Evolutionary conservation across 2,888 invertebrate genomes (phyloP).

Genomic region (Aspidiotus rigidus): DNA sequence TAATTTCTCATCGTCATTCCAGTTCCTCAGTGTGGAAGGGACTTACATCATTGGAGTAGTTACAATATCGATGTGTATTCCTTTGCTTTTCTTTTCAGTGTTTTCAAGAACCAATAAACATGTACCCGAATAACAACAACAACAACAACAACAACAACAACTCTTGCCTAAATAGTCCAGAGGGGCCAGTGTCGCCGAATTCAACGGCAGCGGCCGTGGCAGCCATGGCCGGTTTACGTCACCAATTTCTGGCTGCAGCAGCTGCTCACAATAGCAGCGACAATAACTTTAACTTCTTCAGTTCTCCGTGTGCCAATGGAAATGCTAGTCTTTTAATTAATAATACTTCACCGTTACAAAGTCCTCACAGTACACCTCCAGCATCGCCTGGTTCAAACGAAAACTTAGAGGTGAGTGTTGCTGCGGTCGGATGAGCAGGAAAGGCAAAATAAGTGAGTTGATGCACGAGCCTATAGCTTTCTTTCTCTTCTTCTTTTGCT

Average conservation of each 20-base stretch:
- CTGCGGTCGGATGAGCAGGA: slow-evolving; percentile 16
- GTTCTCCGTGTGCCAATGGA: slow-evolving; percentile 35
- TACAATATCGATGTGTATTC: too few species aligned
- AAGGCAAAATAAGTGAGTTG: slow-evolving; percentile 20
- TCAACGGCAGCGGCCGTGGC: slow-evolving; percentile 70
- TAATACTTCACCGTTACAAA: slow-evolving; percentile 36
- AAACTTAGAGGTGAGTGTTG: slow-evolving; percentile 39
- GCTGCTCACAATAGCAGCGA: slow-evolving; percentile 37
- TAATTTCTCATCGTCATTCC: too few species aligned
- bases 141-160: slow-evolving; percentile 34
- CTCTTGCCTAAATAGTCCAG: slow-evolving; percentile 34
- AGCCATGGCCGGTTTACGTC: slow-evolving; percentile 73
- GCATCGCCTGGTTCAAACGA: slow-evolving; percentile 38
- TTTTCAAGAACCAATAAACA: slow-evolving; percentile 46
- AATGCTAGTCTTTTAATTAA: slow-evolving; percentile 34
- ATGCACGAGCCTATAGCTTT: background rate
- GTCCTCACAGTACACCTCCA: slow-evolving; percentile 38
- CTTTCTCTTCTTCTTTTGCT: slow-evolving; percentile 8
- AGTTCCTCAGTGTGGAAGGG: too few species aligned
- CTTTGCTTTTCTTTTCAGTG: slow-evolving; percentile 23
- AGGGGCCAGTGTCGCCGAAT: slow-evolving; percentile 46
- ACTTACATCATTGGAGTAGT: too few species aligned
- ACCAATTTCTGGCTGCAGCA: slow-evolving; percentile 64
- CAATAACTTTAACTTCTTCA: slow-evolving; percentile 33
- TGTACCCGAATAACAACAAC: slow-evolving; percentile 28